Base-by-base conservation (phyloP, 2,888 invertebrate species). In the Microctonus brassicae region DNA sequence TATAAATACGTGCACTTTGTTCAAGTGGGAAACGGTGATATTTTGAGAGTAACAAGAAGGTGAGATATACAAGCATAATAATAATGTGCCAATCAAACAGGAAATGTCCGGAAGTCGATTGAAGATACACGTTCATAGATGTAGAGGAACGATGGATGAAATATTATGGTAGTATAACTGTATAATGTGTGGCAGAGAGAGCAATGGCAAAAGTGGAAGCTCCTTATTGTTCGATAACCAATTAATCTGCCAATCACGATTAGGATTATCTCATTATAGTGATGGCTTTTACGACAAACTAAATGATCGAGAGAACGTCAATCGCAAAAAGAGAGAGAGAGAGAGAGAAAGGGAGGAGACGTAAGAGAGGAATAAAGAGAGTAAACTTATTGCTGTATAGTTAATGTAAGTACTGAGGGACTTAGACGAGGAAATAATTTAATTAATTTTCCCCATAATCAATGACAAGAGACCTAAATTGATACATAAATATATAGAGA, bases 241-340 rank as follows among this genome's bases (percentile, higher is more conserved):
- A 82, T 81, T 82, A 81, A 81, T 81, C 77, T 69, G 74, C 70
- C 76, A 78, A 79, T 75, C 78, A 76, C 74, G 76, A 73, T 74
- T 72, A 61, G 66, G 75, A 79, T 78, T 77, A 78, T 78, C 73
- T 79, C 77, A 76, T 81, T 80, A 77, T 63, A 42, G 75, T 53
- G 66, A 58, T 69, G 60, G 17, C 34, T 34, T 17, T 17, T 47
- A 47, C 47, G 47, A 20, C 47, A 47, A 47, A 47, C 47, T 47
- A n/a, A 47, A 47, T n/a, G 47, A 47, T 47, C 47, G 17, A 1
- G 36, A n/a, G n/a, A n/a, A n/a, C n/a, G n/a, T n/a, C n/a, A n/a
- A n/a, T n/a, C n/a, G n/a, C n/a, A n/a, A n/a, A 5, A 1, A 36
- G 36, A 36, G 10, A 36, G 36, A 36, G 36, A n/a, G 4, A 17